These are phyloP conservation scores for Brachypalpus laphriformis DNA, from an alignment of 2,888 invertebrate species.

Conservation along the genomic window DNA sequence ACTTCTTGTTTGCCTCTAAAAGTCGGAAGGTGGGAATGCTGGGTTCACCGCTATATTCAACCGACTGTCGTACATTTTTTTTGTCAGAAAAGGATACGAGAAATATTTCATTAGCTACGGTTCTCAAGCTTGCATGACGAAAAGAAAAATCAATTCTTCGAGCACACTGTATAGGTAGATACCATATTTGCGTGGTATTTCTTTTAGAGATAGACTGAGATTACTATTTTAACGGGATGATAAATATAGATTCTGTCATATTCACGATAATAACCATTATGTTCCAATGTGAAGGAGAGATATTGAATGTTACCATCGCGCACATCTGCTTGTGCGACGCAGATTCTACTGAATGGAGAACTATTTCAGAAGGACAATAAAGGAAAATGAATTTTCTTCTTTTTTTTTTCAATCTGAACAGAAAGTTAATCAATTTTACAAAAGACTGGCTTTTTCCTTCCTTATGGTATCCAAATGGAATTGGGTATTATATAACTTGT, in stretches of 20 bases:
- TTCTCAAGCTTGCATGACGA: background rate
- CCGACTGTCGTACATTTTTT: no score
- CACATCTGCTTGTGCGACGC: background rate
- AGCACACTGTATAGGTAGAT: background rate
- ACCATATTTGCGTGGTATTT: background rate
- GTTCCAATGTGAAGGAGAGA: background rate
- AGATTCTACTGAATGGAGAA: background rate
- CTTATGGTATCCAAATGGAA: background rate
- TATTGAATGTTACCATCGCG: constrained; percentile 4
- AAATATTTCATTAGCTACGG: no score
- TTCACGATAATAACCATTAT: background rate
- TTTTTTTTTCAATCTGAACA: background rate
- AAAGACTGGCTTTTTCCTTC: background rate
- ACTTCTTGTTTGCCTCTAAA: no score
- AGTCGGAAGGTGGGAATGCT: no score
- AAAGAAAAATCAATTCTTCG: background rate
- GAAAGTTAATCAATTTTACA: constrained; percentile 6
- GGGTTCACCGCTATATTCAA: no score
- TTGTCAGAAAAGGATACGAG: background rate
- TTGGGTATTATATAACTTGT: background rate
- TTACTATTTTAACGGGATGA: background rate
- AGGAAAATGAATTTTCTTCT: background rate
- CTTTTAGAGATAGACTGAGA: background rate
- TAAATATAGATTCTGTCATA: constrained; percentile 12
- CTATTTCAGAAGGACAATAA: background rate